Conservation (phyloP, 2,888 invertebrate genomes). For the Teinopalpus imperialis region DNA sequence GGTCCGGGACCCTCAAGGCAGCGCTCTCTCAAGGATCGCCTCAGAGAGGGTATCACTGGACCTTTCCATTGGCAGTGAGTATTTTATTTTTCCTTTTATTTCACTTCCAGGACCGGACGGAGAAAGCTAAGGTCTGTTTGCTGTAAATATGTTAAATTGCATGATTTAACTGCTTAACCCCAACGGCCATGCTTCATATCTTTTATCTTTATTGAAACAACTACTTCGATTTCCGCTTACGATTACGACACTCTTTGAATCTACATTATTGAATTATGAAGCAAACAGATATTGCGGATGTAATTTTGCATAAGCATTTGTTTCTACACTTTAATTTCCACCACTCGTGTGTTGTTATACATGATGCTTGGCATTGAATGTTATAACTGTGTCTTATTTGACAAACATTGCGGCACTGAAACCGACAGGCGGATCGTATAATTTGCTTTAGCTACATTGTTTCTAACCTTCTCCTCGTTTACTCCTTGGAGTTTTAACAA, state of each 20-base stretch:
- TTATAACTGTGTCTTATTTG: conserved; percentile 20
- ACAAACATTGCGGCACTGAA: conserved; percentile 17
- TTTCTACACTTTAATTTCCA: conserved; percentile 10
- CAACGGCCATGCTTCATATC: conserved; percentile 1
- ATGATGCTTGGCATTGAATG: conserved; percentile 15
- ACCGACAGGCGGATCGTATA: conserved; percentile 15
- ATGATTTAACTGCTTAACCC: conserved; percentile 14
- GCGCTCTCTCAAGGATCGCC: conserved; percentile 88
- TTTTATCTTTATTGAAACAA: conserved; percentile 14
- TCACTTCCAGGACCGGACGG: conserved; percentile 20
- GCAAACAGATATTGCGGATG: no score
- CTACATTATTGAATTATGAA: no score
- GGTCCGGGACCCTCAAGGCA: conserved; percentile 85
- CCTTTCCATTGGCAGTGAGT: conserved; percentile 93
- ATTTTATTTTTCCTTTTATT: conserved; percentile 31
- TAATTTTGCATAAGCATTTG: background rate
- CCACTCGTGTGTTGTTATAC: conserved; percentile 5
- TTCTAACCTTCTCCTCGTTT: conserved; percentile 10
- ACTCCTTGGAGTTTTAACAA: no score
- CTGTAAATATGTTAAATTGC: conserved; percentile 18
- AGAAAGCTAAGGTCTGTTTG: conserved; percentile 1
- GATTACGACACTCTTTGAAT: no score
- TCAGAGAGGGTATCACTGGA: conserved; percentile 89
- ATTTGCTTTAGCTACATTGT: conserved; percentile 10
- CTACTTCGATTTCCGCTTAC: no score